Base-by-base conservation (phyloP, 2,888 invertebrate species). In the Agrypnus murinus region DNA sequence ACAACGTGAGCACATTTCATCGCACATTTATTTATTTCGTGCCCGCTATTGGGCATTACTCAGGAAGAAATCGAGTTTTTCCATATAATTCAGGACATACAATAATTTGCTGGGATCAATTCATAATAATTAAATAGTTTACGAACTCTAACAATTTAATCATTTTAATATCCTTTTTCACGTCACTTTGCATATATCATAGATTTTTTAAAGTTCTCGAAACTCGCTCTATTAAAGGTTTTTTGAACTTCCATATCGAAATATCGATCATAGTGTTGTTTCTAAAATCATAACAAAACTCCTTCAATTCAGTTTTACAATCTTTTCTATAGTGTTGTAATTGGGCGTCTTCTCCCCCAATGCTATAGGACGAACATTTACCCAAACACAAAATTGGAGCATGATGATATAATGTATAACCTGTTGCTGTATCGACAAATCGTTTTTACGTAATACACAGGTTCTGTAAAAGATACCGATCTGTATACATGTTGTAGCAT, bases 401-500 rank as follows among this genome's bases (percentile, higher is more conserved):
- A 86, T 97, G 97, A 86, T 97, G 97, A 88, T 97, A 96, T 74
- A 97, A 88, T 36, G 95, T 94, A 57, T 96, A 89, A 60, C 96
- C 96, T 79, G 94, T 91, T 80, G 94, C 94, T 34, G 96, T 95
- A 86, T 96, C 94, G 86, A 96, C 96, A 88, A 97, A 97, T 85
- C n/a, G n/a, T n/a, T n/a, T n/a, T n/a, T n/a, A n/a, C n/a, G n/a
- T n/a, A n/a, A n/a, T n/a, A n/a, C n/a, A n/a, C n/a, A n/a, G 96
- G 96, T 86, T 97, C 97, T 75, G 96, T 93, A 86, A 96, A 96
- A 86, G 95, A 95, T 78, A 95, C 95, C 5, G 96, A 96, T 85
- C 95, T 95, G 84, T 95, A 94, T 48, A 96, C 95, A 86, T 96
- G 96, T 86, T 95, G 95, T 83, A 96, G 84, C 96, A 97, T 97